phyloP scores from a whole-genome alignment of 2,113 vertebrate species.

The Bujurquina vittata region DNA sequence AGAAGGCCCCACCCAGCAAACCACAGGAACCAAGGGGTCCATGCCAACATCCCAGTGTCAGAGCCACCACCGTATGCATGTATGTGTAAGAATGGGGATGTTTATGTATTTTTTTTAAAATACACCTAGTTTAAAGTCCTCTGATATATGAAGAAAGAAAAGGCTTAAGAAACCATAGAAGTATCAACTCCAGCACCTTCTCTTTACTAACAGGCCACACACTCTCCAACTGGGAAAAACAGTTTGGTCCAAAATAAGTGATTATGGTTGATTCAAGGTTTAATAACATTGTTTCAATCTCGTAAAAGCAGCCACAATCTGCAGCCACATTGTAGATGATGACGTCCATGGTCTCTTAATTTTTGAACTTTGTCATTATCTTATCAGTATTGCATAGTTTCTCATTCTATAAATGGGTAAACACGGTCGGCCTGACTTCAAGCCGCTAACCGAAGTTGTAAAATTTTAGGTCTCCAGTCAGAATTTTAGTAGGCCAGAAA shows the following conservation, averaged over 20 bases:
- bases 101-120: neutral
- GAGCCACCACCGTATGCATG: neutral
- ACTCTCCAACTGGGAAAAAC: neutral
- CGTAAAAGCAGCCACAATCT: neutral
- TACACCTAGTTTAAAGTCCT: rapidly evolving
- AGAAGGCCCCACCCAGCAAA: neutral
- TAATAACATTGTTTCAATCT: neutral
- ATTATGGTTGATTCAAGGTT: neutral
- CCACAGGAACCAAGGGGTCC: neutral
- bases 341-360: neutral
- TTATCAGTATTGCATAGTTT: conserved; percentile 8
- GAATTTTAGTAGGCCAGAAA: neutral
- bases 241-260: neutral
- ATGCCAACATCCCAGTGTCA: neutral
- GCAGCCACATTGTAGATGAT: neutral
- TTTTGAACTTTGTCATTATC: neutral
- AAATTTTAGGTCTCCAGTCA: neutral
- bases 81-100: neutral
- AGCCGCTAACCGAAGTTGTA: neutral
- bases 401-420: conserved; percentile 9
- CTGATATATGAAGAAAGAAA: neutral
- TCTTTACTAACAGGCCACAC: neutral
- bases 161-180: neutral
- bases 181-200: neutral
- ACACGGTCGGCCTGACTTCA: conserved; percentile 17